Conservation (phyloP, 2,888 invertebrate species). For the Congeria kusceri region DNA sequence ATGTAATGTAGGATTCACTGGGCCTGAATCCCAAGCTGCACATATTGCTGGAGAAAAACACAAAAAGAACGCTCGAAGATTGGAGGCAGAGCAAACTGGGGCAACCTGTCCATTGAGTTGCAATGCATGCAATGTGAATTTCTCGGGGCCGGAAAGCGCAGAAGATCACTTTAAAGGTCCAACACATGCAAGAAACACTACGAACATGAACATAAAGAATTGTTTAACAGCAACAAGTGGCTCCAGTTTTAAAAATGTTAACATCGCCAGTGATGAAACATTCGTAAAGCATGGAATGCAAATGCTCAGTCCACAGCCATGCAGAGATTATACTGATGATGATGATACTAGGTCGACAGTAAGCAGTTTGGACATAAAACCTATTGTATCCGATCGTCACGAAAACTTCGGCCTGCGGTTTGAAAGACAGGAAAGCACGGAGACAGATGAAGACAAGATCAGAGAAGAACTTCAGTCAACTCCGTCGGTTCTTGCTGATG, state of each 20-base stretch:
- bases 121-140: constrained; percentile 42
- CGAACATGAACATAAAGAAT: constrained; percentile 30
- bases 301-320: background rate
- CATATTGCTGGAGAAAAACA: constrained; percentile 65
- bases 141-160: constrained; percentile 62
- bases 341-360: background rate
- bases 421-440: background rate
- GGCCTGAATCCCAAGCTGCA: constrained; percentile 36
- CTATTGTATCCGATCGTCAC: background rate
- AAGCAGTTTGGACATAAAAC: background rate
- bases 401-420: background rate
- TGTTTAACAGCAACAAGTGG: background rate
- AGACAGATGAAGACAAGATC: constrained; percentile 38
- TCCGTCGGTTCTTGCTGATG: background rate
- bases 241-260: too few relatives aligned
- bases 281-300: background rate
- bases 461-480: constrained; percentile 19
- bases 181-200: constrained; percentile 64
- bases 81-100: constrained; percentile 20
- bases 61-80: constrained; percentile 2
- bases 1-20: constrained; percentile 37
- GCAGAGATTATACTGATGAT: background rate
- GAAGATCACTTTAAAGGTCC: constrained; percentile 66
- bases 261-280: too few relatives aligned
- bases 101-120: constrained; percentile 29